Conservation (phyloP, 2,888 invertebrate species). For the Eupithecia vulgata region DNA sequence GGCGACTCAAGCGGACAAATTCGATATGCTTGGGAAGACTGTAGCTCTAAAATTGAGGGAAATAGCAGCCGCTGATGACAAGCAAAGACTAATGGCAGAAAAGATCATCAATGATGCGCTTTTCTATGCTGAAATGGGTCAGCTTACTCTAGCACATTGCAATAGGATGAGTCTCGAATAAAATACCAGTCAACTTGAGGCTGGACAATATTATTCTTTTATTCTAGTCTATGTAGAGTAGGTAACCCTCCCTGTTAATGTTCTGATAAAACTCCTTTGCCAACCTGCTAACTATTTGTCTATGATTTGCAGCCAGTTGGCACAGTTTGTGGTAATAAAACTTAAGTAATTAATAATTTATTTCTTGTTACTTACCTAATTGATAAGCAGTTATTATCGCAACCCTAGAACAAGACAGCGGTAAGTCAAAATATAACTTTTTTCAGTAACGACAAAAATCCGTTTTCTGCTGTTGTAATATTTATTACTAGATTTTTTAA, state of each 20-base stretch:
- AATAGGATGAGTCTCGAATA: constrained; percentile 12
- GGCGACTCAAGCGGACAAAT: constrained; percentile 23
- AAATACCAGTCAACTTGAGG: background rate
- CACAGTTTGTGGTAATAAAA: background rate
- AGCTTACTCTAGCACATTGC: constrained; percentile 29
- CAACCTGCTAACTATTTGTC: background rate
- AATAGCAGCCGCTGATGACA: constrained; percentile 28
- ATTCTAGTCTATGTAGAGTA: background rate
- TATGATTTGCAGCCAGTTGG: background rate
- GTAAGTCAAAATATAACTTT: too few relatives aligned
- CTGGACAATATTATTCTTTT: background rate
- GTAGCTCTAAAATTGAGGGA: constrained; percentile 36
- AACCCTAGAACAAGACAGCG: too few relatives aligned
- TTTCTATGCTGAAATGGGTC: constrained; percentile 36
- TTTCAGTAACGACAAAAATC: too few relatives aligned
- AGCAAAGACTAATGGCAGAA: constrained; percentile 38
- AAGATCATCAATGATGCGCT: constrained; percentile 41
- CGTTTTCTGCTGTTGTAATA: too few relatives aligned
- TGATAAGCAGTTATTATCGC: background rate
- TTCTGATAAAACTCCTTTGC: background rate
- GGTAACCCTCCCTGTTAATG: background rate
- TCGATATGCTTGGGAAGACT: constrained; percentile 33
- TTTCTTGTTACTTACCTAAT: background rate
- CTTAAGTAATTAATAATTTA: background rate
- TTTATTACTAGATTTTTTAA: too few relatives aligned